Percentiles rank a stretch among this genome's conserved stretches.
phyloP scores from a whole-genome alignment of 2,113 vertebrate genomes.

The Pseudopodoces humilis region DNA sequence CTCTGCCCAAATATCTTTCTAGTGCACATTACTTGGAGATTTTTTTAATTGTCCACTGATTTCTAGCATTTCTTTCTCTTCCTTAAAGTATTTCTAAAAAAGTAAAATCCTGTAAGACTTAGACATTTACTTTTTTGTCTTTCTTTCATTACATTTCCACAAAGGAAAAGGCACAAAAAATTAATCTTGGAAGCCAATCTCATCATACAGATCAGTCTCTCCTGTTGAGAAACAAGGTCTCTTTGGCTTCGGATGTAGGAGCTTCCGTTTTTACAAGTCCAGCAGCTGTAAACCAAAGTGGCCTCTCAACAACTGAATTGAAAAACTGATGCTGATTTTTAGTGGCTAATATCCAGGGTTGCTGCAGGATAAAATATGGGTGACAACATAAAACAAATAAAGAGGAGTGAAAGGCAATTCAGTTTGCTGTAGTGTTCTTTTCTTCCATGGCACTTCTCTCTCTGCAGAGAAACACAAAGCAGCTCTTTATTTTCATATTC shows the following conservation, averaged over 20 bases:
- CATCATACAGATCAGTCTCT: not conserved
- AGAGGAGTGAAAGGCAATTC: not conserved
- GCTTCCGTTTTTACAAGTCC: not conserved
- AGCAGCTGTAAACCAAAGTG: not conserved
- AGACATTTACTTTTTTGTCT: not conserved
- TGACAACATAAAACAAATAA: not conserved
- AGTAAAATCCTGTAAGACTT: not conserved
- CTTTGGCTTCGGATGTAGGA: not conserved
- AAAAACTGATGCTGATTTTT: not conserved
- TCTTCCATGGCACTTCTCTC: not conserved
- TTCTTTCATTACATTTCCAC: not conserved
- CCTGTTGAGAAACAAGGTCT: not conserved
- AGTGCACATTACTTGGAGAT: too few species aligned
- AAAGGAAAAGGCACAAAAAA: not conserved
- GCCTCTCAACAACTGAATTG: not conserved
- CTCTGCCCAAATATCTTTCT: not conserved
- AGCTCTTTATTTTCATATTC: not conserved
- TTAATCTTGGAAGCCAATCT: not conserved
- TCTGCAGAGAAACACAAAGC: not conserved
- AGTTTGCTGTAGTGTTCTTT: not conserved
- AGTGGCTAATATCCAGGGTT: not conserved
- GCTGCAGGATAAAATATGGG: not conserved
- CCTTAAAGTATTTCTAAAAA: not conserved
- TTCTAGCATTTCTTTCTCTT: not conserved
- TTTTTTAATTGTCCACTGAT: not conserved